Conservation (phyloP, 2,797 vertebrate species). For the Characodon lateralis region DNA sequence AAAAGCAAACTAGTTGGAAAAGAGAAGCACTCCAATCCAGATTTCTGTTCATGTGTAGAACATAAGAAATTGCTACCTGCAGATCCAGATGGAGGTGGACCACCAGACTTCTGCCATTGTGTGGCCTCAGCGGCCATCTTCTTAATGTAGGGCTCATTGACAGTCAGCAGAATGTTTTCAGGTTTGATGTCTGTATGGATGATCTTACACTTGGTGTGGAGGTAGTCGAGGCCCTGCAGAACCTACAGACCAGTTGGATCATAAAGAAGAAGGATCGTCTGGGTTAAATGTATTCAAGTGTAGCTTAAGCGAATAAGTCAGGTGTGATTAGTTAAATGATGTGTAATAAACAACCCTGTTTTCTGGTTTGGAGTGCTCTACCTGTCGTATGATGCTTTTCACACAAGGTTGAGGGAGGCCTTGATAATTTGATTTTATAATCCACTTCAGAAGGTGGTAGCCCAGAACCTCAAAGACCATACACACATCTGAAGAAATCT, state of each 20-base stretch:
- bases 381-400: constrained; percentile 95
- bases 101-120: constrained; percentile 93
- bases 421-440: constrained; percentile 99
- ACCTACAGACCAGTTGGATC: constrained; percentile 78
- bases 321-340: background rate
- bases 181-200: constrained; percentile 99
- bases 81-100: constrained; percentile 93
- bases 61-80: constrained; percentile 82
- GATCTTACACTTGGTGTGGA: constrained; percentile 96
- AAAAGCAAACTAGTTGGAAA: background rate
- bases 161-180: constrained; percentile 95
- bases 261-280: background rate
- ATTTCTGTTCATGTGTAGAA: constrained; percentile 13
- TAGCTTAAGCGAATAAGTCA: background rate
- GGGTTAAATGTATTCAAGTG: background rate
- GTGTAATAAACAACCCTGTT: background rate
- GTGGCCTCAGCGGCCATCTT: constrained; percentile 95
- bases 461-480: constrained; percentile 99
- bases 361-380: constrained; percentile 41
- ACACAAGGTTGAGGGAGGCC: constrained; percentile 93
- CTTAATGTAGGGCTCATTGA: constrained; percentile 92
- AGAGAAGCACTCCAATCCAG: background rate
- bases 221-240: constrained; percentile 94
- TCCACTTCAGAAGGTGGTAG: constrained; percentile 98
- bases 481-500: constrained; percentile 86